Conservation (phyloP, 2,888 invertebrate genomes). For the Sthenelais limicola region DNA sequence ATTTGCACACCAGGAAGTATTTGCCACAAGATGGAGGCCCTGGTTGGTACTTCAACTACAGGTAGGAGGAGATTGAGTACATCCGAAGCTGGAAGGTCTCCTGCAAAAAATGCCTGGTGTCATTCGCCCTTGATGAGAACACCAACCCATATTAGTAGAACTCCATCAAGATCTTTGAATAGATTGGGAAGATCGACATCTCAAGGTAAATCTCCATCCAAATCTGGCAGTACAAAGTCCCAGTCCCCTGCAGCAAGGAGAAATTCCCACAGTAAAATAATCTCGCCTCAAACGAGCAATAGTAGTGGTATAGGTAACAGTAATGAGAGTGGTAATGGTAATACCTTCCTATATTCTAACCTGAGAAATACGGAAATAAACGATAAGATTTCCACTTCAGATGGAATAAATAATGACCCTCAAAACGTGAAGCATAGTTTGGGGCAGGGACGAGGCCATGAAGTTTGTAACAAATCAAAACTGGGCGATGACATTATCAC, state of each 20-base stretch:
- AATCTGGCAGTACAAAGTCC: constrained; percentile 13
- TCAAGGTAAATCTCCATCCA: constrained; percentile 16
- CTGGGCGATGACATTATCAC: neutral
- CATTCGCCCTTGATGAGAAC: no score
- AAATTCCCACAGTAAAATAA: constrained; percentile 2
- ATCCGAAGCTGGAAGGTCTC: no score
- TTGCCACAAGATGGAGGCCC: constrained; percentile 10
- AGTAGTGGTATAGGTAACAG: constrained; percentile 30
- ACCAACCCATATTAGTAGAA: no score
- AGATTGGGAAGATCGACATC: no score
- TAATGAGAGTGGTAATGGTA: constrained; percentile 27
- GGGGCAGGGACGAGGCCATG: no score
- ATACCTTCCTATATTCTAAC: neutral
- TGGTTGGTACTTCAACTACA: neutral
- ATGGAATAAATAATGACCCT: no score
- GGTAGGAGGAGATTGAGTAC: neutral
- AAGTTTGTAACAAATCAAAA: no score
- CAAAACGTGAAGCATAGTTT: no score
- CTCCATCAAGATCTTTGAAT: no score
- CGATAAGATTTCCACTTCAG: no score
- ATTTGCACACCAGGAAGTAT: constrained; percentile 23
- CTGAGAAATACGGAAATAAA: neutral
- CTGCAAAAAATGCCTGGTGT: no score
- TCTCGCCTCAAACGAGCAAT: constrained; percentile 30
- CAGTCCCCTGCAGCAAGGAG: constrained; percentile 22